Percentiles rank a stretch among this genome's conserved stretches.
phyloP scores from a whole-genome alignment of 1,140 invertebrate species.

The Pollicipes pollicipes region DNA sequence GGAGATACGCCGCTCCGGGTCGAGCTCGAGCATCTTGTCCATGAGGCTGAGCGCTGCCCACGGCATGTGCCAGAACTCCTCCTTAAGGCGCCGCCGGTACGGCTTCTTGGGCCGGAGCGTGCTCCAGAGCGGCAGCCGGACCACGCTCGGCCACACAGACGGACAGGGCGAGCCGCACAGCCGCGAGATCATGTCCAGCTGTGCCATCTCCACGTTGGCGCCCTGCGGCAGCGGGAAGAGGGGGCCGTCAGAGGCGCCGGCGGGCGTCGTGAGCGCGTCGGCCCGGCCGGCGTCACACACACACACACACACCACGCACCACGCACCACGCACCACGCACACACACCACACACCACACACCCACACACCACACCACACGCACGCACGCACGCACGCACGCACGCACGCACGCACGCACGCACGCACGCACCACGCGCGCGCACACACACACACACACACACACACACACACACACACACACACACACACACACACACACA shows the following conservation, averaged over 20 bases:
- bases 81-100: conserved; percentile 67
- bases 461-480: too few relatives aligned
- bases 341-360: too few relatives aligned
- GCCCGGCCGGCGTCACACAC: too few relatives aligned
- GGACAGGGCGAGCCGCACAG: conserved; percentile 91
- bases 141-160: conserved; percentile 94
- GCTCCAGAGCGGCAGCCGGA: conserved; percentile 80
- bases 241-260: conserved; percentile 12
- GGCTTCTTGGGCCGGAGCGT: conserved; percentile 80
- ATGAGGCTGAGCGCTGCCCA: conserved; percentile 71
- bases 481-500: too few relatives aligned
- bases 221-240: conserved; percentile 23
- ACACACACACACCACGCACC: too few relatives aligned
- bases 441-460: too few relatives aligned
- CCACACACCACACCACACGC: too few relatives aligned
- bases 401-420: too few relatives aligned
- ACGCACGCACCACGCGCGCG: too few relatives aligned
- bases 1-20: conserved; percentile 81
- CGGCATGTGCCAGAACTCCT: conserved; percentile 88
- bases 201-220: conserved; percentile 81
- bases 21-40: conserved; percentile 90
- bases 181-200: conserved; percentile 84
- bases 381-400: too few relatives aligned
- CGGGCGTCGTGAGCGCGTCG: too few relatives aligned
- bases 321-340: too few relatives aligned